Base-by-base conservation (phyloP, 2,113 vertebrate species). In the Hippopotamus amphibius region DNA sequence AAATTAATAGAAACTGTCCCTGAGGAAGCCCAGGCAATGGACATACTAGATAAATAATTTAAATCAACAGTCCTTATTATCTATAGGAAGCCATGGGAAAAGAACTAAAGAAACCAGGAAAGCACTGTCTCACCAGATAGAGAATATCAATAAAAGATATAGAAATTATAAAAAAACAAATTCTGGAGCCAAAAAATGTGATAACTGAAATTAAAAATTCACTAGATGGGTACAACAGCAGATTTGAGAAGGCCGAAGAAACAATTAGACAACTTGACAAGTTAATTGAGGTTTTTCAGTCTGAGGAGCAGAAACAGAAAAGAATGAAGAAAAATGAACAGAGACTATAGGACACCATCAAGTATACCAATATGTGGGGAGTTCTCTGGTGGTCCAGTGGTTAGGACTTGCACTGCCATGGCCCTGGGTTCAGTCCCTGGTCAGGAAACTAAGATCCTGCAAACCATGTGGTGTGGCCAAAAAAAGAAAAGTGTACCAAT, bases 141-240 rank as follows among this genome's bases (percentile, higher is more conserved):
- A 66, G 26, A 90, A 46, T 83, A 88, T 92, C 53, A 92, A 5
- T 88, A 84, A 65, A 95, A 77, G 24, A 65, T 68, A 26, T 80
- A 57, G 37, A 82, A 82, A 59, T 92, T 84, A 55, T 72, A n/a
- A 17, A 26, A 4, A 65, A 74, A 84, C 24, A 88, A 57, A 81
- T 77, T 88, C 7, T 63, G 43, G 17, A 63, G 22, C 74, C 22
- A 53, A 80, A 91, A 57, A 79, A 43, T 88, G 46, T 6, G 61
- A 12, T 90, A 96, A 88, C 12, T 53, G 33, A 92, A 92, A 88
- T 96, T 21, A 71, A 95, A 96, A 84, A 48, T 66, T 57, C 7
- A 22, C 17, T 90, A 41, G 65, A 65, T 77, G 13, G 21, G 21
- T 89, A 33, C 33, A 59, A 17, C 13, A 79, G 14, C 43, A 84